phyloP scores from a whole-genome alignment of 2,888 invertebrate genomes.

The Pachycephus smyrnensis region DNA sequence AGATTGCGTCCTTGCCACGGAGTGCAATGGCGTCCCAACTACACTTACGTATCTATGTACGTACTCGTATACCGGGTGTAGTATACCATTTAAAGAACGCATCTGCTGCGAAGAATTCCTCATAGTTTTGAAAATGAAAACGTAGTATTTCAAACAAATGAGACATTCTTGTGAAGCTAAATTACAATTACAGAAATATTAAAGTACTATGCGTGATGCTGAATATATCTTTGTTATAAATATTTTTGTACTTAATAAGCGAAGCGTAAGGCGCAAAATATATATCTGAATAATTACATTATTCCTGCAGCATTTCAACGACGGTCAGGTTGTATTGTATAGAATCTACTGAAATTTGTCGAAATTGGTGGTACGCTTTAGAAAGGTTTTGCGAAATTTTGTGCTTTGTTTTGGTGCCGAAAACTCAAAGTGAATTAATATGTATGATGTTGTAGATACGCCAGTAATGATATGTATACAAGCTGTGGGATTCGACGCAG shows the following conservation, averaged over 20 bases:
- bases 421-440: background rate
- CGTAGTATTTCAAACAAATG: background rate
- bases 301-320: background rate
- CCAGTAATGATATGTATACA: background rate
- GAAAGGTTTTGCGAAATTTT: background rate
- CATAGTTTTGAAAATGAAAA: background rate
- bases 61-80: background rate
- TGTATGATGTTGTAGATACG: background rate
- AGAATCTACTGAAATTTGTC: background rate
- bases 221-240: background rate
- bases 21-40: conserved; percentile 23
- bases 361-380: background rate
- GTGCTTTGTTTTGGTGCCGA: background rate
- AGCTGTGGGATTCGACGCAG: background rate
- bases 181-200: background rate
- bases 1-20: conserved; percentile 42
- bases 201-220: background rate
- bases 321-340: background rate
- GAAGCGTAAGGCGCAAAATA: background rate
- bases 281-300: background rate
- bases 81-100: background rate
- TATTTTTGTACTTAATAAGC: background rate
- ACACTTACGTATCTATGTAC: background rate
- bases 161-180: background rate
- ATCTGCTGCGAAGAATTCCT: background rate